Evolutionary conservation across 2,113 vertebrate species (phyloP).

Genomic region (Grallaria varia): DNA sequence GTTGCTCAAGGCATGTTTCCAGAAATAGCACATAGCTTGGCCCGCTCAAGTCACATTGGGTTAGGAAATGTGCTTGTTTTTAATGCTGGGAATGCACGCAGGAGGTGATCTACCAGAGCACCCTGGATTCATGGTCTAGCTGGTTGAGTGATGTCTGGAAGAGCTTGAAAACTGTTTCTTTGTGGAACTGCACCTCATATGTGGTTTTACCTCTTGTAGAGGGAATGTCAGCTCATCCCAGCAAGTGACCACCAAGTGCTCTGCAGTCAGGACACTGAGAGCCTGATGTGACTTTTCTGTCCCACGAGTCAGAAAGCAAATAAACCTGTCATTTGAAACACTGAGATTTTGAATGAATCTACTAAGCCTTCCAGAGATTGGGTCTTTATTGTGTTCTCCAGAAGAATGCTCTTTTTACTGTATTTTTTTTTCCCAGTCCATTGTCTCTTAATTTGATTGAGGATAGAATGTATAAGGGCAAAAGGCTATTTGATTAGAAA

Average conservation of each 20-base stretch:
- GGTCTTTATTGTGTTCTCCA: background rate
- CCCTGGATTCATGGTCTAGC: background rate
- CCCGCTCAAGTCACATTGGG: slow-evolving; percentile 3
- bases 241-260: background rate
- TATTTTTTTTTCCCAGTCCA: background rate
- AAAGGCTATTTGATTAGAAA: background rate
- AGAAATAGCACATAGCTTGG: background rate
- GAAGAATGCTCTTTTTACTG: background rate
- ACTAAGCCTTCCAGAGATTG: background rate
- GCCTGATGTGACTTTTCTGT: background rate
- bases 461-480: background rate
- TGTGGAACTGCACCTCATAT: accelerated
- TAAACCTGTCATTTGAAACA: background rate
- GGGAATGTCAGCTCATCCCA: background rate
- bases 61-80: slow-evolving; percentile 15
- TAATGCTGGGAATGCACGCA: background rate
- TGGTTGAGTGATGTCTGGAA: background rate
- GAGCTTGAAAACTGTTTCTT: background rate
- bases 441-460: background rate
- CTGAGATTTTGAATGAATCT: background rate
- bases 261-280: background rate
- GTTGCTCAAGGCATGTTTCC: slow-evolving; percentile 64
- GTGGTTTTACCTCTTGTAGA: background rate
- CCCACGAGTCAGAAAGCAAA: background rate
- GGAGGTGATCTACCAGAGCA: background rate